Percentiles rank a stretch among this genome's conserved stretches.
These are phyloP conservation scores for Botia almorhae DNA, from an alignment of 2,797 vertebrate genomes.

Conservation along the genomic window DNA sequence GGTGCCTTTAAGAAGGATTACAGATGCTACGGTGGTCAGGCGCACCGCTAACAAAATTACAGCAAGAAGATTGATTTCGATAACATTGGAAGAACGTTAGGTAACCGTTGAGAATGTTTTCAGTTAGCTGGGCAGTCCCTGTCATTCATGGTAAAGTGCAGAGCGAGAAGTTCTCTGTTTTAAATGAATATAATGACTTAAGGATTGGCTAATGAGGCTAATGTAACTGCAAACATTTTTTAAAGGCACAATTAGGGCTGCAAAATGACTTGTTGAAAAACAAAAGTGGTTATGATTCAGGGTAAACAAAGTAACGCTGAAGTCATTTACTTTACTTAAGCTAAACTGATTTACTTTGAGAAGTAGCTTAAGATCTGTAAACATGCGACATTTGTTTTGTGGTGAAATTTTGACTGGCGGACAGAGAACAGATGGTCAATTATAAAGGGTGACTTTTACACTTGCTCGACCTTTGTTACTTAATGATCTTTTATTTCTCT, in stretches of 20 bases:
- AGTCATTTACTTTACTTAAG: not conserved
- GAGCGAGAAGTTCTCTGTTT: constrained; percentile 3
- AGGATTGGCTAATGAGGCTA: not conserved
- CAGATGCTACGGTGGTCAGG: constrained; percentile 40
- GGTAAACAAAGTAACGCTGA: not conserved
- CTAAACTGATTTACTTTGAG: constrained; percentile 1
- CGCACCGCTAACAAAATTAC: too few species aligned
- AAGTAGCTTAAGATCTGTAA: not conserved
- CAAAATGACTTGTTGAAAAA: constrained; percentile 23
- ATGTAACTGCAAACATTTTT: not conserved
- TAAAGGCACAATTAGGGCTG: not conserved
- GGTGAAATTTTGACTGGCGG: constrained; percentile 1
- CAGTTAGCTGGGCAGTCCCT: constrained; percentile 23
- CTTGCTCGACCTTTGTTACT: constrained; percentile 58
- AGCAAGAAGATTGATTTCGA: too few species aligned
- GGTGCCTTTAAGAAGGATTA: constrained; percentile 33
- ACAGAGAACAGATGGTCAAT: constrained; percentile 15
- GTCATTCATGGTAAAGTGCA: constrained; percentile 48
- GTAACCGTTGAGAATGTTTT: too few species aligned
- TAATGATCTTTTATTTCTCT: constrained; percentile 55
- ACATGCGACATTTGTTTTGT: constrained; percentile 16
- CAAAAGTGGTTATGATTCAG: constrained; percentile 22
- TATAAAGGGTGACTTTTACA: constrained; percentile 16
- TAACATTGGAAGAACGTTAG: too few species aligned
- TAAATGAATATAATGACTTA: constrained; percentile 8